Conservation (phyloP, 2,888 invertebrate species). For the Amphipoea oculea region DNA sequence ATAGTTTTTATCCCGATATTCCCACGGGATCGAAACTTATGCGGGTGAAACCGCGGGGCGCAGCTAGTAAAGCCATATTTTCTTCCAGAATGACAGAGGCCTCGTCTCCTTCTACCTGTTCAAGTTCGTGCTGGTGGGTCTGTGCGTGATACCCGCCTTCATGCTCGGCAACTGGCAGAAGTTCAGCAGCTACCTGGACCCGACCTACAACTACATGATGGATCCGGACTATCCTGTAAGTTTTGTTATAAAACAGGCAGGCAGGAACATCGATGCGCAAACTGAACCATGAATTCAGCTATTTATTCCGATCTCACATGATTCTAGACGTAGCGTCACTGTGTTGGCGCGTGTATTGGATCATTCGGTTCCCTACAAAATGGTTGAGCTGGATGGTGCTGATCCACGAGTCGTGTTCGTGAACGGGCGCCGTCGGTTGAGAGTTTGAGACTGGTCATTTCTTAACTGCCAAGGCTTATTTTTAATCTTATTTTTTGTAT, state of each 20-base stretch:
- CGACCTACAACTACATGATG: constrained; percentile 97
- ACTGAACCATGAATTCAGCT: neutral
- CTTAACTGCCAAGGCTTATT: too few relatives aligned
- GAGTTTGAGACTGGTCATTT: too few relatives aligned
- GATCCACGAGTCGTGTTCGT: too few relatives aligned
- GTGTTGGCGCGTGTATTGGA: too few relatives aligned
- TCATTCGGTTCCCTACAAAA: too few relatives aligned
- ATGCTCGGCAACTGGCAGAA: constrained; percentile 97
- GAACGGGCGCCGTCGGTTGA: too few relatives aligned
- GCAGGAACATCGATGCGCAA: neutral
- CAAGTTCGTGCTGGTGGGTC: constrained; percentile 96
- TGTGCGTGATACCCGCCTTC: constrained; percentile 96
- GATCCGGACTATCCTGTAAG: constrained; percentile 96
- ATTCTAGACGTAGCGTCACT: neutral
- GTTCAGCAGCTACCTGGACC: constrained; percentile 96
- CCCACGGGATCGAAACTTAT: too few relatives aligned
- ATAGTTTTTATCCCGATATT: too few relatives aligned
- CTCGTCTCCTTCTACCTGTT: constrained; percentile 97
- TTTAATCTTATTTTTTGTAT: too few relatives aligned
- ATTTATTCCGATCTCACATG: too few relatives aligned
- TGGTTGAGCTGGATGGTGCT: too few relatives aligned
- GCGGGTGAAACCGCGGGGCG: too few relatives aligned
- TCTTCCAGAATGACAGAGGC: constrained; percentile 95
- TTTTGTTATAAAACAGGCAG: constrained; percentile 47
- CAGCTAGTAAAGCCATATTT: neutral